Conservation (phyloP, 2,797 vertebrate species). For the Tympanoctomys barrerae region DNA sequence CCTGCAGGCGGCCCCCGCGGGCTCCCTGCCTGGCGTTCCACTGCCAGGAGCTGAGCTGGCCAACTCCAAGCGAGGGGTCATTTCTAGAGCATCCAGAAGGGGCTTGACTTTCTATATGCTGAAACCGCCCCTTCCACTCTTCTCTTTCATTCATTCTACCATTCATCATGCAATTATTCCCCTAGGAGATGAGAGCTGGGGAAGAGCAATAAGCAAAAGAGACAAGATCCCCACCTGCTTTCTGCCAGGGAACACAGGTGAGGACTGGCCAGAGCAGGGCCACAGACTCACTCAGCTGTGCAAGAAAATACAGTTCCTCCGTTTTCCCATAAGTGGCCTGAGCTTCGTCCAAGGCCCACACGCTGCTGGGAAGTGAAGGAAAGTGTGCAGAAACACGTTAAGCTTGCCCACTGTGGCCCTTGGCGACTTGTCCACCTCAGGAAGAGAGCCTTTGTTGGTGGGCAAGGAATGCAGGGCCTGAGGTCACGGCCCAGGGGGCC, state of each 20-base stretch:
- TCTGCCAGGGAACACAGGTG: neutral
- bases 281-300: neutral
- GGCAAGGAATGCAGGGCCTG: neutral
- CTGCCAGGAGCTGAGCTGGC: neutral
- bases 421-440: neutral
- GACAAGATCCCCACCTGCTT: neutral
- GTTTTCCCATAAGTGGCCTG: neutral
- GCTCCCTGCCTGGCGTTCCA: neutral
- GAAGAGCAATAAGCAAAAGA: neutral
- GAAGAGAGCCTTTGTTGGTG: neutral
- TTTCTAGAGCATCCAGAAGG: conserved; percentile 27
- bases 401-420: neutral
- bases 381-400: neutral
- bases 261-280: neutral
- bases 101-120: neutral
- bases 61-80: neutral
- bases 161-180: neutral
- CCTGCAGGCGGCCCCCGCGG: neutral
- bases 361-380: neutral
- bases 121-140: neutral
- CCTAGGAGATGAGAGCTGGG: neutral
- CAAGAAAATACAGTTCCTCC: neutral
- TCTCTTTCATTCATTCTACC: neutral
- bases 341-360: neutral
- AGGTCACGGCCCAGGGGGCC: neutral